Evolutionary conservation across 2,113 vertebrate species (phyloP).

Genomic region (Felis catus): DNA sequence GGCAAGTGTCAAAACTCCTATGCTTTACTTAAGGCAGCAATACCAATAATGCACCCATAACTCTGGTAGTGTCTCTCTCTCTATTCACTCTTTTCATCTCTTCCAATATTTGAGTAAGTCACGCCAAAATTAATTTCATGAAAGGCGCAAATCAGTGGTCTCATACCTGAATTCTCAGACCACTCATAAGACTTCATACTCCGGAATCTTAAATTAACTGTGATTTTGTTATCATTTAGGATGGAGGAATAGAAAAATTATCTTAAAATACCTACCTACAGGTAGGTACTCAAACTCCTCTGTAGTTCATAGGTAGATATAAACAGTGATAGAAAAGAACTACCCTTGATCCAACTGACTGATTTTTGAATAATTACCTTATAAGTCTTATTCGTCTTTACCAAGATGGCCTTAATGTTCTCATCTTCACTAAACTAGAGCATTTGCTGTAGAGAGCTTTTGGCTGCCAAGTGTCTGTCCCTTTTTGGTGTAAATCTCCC

Average conservation of each 20-base stretch:
- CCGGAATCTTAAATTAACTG: not conserved
- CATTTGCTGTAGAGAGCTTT: not conserved
- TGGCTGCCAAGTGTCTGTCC: not conserved
- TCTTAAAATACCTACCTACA: not conserved
- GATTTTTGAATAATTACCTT: not conserved
- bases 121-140: not conserved
- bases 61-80: not conserved
- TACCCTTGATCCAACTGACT: not conserved
- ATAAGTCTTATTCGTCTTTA: not conserved
- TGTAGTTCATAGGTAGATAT: not conserved
- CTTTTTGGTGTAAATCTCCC: not conserved
- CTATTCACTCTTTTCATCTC: not conserved
- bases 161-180: not conserved
- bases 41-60: not conserved
- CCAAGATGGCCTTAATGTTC: not conserved
- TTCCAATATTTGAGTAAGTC: not conserved
- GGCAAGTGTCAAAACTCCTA: not conserved
- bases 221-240: not conserved
- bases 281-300: not conserved
- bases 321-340: not conserved
- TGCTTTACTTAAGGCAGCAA: not conserved
- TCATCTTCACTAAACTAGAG: not conserved
- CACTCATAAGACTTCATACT: not conserved
- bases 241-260: not conserved
- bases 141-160: not conserved